Base-by-base conservation (phyloP, 2,797 vertebrate species). In the Zalophus californianus region DNA sequence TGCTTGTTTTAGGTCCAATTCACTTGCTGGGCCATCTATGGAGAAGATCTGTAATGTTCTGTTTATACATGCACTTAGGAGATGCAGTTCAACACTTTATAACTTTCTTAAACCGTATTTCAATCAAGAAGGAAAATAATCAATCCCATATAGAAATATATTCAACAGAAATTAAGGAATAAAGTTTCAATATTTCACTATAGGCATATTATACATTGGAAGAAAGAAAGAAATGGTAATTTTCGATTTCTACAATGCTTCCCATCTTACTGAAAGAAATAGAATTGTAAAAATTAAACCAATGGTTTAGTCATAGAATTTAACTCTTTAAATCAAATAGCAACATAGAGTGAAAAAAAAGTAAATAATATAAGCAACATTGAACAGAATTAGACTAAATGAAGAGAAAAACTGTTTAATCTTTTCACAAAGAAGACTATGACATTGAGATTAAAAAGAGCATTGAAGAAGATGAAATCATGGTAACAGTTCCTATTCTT, bases 311-410 rank as follows among this genome's bases (percentile, higher is more conserved):
- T 84, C 73, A 75, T n/a, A 90, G 32, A 79, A 72, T 62, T 93
- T 50, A 93, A 73, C 97, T 97, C 89, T 94, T 98, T 97, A 97
- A 95, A 96, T 96, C 97, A 88, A 96, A 68, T 10, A 94, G 95
- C 96, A 78, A 94, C n/a, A 90, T 35, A 56, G 21, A 91, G 62
- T 56, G 52, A 95, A 94, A 97, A 97, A 21, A 82, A n/a, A 87
- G n/a, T 95, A n/a, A 90, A 27, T 27, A 91, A 41, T 95, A 93
- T 89, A 92, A 54, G 73, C 73, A 94, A 79, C 56, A 92, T 1
- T 92, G 92, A 96, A 64, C 29, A 94, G 73, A 97, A 92, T 89
- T 86, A 94, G 27, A 95, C 60, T 64, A 95, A 90, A 91, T 56
- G 68, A 93, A 83, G 77, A 84, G 86, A 93, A 95, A 92, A 95